These are phyloP conservation scores for Heliconius erato DNA, from an alignment of 2,888 invertebrate genomes.

Conservation along the genomic window DNA sequence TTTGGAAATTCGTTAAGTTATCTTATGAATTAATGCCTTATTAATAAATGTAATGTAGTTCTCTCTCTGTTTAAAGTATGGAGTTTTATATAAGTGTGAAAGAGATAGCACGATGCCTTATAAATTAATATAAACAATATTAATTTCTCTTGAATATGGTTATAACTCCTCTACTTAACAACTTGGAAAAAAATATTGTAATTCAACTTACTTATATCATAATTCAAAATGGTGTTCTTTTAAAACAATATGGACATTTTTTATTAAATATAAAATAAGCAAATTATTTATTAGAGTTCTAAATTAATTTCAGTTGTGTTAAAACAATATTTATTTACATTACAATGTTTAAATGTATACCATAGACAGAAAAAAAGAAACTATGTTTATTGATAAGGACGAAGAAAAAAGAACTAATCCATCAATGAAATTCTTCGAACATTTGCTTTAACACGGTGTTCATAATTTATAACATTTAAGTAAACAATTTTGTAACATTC, in stretches of 20 bases:
- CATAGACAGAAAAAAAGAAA: neutral
- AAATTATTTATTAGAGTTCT: too few species aligned
- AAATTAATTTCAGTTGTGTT: neutral
- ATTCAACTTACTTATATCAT: neutral
- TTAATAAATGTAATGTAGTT: constrained; percentile 26
- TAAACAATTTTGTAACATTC: neutral
- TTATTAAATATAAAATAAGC: too few species aligned
- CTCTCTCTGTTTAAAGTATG: neutral
- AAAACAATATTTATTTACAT: neutral
- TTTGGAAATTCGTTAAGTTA: neutral
- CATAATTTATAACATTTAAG: constrained; percentile 35
- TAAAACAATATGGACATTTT: too few species aligned
- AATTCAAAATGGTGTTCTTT: neutral
- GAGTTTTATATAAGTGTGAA: neutral
- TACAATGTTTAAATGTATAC: neutral
- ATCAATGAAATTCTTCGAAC: constrained; percentile 22
- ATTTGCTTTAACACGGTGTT: constrained; percentile 46
- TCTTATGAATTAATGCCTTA: constrained; percentile 19
- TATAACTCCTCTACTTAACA: neutral
- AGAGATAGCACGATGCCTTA: neutral
- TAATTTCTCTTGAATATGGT: neutral
- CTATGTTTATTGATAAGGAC: constrained; percentile 29
- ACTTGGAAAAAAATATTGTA: neutral
- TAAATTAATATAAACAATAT: neutral
- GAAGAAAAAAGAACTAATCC: neutral